A percentile compares a stretch with the other conserved stretches of the same genome.
These are phyloP conservation scores for Lepidurus packardi DNA, from an alignment of 1,140 invertebrate species.

Conservation along the genomic window DNA sequence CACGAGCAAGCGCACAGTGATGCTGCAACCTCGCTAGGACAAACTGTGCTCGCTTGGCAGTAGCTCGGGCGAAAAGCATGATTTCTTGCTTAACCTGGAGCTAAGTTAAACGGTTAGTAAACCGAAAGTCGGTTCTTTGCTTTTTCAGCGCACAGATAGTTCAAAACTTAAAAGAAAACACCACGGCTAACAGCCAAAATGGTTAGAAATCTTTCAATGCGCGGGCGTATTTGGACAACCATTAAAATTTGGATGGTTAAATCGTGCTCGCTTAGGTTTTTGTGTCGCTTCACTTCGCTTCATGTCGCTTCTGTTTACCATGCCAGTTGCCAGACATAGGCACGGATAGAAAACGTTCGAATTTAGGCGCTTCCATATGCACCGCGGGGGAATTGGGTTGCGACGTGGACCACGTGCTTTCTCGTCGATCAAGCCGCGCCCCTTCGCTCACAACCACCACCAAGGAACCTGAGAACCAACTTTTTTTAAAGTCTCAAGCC, in stretches of 20 bases:
- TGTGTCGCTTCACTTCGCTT: background rate
- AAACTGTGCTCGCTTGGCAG: slow-evolving; percentile 9
- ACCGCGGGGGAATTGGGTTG: slow-evolving; percentile 44
- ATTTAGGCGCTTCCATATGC: slow-evolving; percentile 53
- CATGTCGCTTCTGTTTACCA: slow-evolving; percentile 17
- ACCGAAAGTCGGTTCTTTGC: background rate
- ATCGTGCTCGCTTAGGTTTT: background rate
- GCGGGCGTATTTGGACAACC: background rate
- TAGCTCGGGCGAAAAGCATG: background rate
- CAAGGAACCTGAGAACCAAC: slow-evolving; percentile 28
- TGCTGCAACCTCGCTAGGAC: slow-evolving; percentile 2
- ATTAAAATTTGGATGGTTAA: background rate
- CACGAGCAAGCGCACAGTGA: slow-evolving; percentile 12
- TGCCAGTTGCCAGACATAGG: slow-evolving; percentile 46
- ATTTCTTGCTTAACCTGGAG: background rate
- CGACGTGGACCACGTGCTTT: slow-evolving; percentile 40
- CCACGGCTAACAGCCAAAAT: background rate
- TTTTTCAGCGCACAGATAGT: background rate
- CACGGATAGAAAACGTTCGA: slow-evolving; percentile 65
- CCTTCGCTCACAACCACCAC: slow-evolving; percentile 32
- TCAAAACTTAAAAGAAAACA: background rate
- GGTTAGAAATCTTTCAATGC: background rate
- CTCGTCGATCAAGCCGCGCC: slow-evolving; percentile 8
- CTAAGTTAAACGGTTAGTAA: slow-evolving; percentile 11
- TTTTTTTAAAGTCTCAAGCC: slow-evolving; percentile 30